Percentiles rank a stretch among this genome's conserved stretches.
These are phyloP conservation scores for Brachionus plicatilis DNA, from an alignment of 1,140 invertebrate genomes.

Conservation along the genomic window DNA sequence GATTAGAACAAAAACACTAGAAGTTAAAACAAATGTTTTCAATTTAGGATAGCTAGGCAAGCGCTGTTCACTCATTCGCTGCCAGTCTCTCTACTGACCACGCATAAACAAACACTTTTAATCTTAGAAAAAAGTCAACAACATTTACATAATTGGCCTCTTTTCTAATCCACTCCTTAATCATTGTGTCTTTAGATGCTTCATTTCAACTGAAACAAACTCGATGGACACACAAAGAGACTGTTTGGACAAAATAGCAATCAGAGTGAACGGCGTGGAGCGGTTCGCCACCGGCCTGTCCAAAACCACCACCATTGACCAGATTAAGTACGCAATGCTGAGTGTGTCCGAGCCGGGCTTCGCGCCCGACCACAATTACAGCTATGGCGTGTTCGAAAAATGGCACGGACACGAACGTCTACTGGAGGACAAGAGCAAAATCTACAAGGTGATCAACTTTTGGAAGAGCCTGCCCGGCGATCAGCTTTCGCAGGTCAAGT, in stretches of 20 bases:
- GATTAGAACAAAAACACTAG: background rate
- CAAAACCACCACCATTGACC: background rate
- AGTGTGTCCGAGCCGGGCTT: background rate
- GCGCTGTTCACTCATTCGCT: background rate
- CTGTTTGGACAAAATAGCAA: conserved; percentile 1
- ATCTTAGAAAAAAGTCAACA: background rate
- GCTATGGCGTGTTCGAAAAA: conserved; percentile 29
- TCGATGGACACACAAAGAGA: background rate
- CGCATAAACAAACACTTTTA: background rate
- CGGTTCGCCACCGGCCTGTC: background rate
- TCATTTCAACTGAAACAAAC: background rate
- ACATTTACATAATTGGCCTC: background rate
- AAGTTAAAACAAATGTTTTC: background rate
- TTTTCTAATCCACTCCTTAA: background rate
- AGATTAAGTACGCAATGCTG: conserved; percentile 22
- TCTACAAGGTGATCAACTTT: conserved; percentile 12
- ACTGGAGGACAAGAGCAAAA: background rate
- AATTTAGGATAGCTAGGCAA: background rate
- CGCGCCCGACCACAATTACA: background rate
- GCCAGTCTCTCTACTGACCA: background rate
- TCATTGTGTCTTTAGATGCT: background rate
- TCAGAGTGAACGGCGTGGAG: conserved; percentile 24
- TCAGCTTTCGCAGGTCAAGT: conserved; percentile 12
- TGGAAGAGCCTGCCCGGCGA: conserved; percentile 18
- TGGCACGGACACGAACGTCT: conserved; percentile 11